phyloP scores from a whole-genome alignment of 2,113 vertebrate species.

The Raja brachyura region DNA sequence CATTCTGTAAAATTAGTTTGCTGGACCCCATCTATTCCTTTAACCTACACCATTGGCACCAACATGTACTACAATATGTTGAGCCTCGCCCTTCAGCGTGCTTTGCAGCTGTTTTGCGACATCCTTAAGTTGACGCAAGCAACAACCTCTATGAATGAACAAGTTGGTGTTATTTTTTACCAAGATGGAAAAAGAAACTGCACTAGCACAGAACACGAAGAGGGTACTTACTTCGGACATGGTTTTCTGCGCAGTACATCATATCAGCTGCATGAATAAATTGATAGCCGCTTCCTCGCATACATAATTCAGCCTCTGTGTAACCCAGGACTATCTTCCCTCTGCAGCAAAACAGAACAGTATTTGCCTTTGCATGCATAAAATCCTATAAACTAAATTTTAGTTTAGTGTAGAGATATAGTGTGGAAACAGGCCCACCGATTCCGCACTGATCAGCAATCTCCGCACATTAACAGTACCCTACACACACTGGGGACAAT shows the following conservation, averaged over 20 bases:
- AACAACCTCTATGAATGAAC: not conserved
- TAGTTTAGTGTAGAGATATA: too few species aligned
- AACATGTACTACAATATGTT: too few species aligned
- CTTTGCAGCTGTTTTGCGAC: too few species aligned
- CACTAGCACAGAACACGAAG: not conserved
- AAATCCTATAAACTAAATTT: not conserved
- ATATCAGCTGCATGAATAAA: slow-evolving; percentile 79
- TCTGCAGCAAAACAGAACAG: slow-evolving; percentile 51
- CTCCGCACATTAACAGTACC: too few species aligned
- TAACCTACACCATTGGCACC: too few species aligned
- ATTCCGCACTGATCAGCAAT: too few species aligned
- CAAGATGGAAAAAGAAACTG: not conserved
- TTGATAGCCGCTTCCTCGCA: slow-evolving; percentile 73
- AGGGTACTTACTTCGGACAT: slow-evolving; percentile 68
- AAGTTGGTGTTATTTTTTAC: not conserved
- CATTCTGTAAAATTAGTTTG: too few species aligned
- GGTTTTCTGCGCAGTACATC: slow-evolving; percentile 76
- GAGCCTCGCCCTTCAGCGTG: too few species aligned
- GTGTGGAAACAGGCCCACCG: too few species aligned
- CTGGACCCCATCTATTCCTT: too few species aligned
- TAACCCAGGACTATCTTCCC: slow-evolving; percentile 73
- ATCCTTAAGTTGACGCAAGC: too few species aligned
- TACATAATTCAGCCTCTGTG: slow-evolving; percentile 68
- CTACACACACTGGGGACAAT: too few species aligned
- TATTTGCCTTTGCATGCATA: not conserved